phyloP scores from a whole-genome alignment of 2,797 vertebrate species.

The Otolemur crassicaudatus region DNA sequence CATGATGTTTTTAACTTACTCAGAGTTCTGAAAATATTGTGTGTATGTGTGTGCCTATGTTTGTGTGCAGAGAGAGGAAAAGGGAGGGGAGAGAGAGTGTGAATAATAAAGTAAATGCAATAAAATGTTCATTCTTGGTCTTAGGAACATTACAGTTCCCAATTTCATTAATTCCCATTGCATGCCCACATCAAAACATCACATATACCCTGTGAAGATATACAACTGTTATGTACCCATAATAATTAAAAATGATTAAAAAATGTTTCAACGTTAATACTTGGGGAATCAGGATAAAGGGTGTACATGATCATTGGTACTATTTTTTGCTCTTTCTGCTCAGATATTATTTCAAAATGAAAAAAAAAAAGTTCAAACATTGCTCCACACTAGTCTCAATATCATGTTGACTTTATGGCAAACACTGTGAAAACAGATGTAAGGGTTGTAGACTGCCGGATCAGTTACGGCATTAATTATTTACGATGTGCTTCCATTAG shows the following conservation, averaged over 20 bases:
- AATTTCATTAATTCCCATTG: not conserved
- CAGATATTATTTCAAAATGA: conserved; percentile 28
- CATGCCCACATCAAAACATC: not conserved
- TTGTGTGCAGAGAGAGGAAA: not conserved
- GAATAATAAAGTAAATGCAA: not conserved
- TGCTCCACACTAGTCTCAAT: not conserved
- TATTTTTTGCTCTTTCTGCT: conserved; percentile 39
- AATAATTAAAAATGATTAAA: not conserved
- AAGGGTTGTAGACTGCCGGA: not conserved
- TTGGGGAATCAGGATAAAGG: not conserved
- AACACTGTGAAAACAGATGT: not conserved
- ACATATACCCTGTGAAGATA: not conserved
- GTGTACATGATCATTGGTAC: not conserved
- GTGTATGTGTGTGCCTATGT: too few relatives aligned
- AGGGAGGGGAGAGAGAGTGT: not conserved
- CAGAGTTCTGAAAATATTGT: not conserved
- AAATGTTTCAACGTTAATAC: not conserved
- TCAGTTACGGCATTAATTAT: not conserved
- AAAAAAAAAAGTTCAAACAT: conserved; percentile 6
- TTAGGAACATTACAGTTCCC: not conserved
- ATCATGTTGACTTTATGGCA: not conserved
- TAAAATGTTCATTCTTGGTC: not conserved
- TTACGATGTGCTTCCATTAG: not conserved
- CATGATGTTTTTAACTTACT: not conserved
- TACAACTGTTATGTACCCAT: too few relatives aligned